These are phyloP conservation scores for Gallinago nigripennis DNA, from an alignment of 2,797 vertebrate species.

Conservation along the genomic window DNA sequence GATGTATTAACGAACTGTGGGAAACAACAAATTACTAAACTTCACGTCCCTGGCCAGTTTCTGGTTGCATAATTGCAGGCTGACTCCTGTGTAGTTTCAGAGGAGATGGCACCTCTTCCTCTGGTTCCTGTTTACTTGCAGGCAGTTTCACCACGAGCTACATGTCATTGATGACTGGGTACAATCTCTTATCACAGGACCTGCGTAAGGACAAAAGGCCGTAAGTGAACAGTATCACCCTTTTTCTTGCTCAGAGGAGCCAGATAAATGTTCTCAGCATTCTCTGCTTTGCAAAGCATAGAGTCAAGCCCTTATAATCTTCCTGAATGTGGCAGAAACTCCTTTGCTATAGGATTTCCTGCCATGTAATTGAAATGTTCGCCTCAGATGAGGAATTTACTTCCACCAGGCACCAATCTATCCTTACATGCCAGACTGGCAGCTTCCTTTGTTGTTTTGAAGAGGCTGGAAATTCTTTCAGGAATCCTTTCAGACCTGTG, in stretches of 20 bases:
- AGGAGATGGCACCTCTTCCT: neutral
- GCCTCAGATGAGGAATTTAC: conserved; percentile 31
- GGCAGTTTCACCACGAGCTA: neutral
- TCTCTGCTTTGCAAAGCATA: neutral
- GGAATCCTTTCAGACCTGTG: conserved; percentile 54
- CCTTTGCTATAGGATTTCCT: conserved; percentile 43
- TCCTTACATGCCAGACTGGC: conserved; percentile 68
- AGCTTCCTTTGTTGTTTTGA: conserved; percentile 70
- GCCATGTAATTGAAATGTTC: conserved; percentile 58
- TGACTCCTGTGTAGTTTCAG: neutral
- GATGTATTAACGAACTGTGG: neutral
- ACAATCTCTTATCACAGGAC: neutral
- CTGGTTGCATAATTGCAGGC: neutral
- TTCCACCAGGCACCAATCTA: conserved; percentile 64
- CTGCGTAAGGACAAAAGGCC: neutral
- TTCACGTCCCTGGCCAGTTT: neutral
- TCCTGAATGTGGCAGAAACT: neutral
- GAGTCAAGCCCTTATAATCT: neutral
- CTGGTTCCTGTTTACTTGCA: neutral
- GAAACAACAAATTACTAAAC: neutral
- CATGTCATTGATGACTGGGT: neutral
- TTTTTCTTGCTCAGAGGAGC: neutral
- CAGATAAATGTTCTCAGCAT: neutral
- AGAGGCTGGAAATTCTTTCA: conserved; percentile 69
- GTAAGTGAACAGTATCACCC: neutral